A percentile compares a stretch with the other conserved stretches of the same genome.
phyloP scores from a whole-genome alignment of 1,140 invertebrate genomes.

The Ceratosolen fusciceps region DNA sequence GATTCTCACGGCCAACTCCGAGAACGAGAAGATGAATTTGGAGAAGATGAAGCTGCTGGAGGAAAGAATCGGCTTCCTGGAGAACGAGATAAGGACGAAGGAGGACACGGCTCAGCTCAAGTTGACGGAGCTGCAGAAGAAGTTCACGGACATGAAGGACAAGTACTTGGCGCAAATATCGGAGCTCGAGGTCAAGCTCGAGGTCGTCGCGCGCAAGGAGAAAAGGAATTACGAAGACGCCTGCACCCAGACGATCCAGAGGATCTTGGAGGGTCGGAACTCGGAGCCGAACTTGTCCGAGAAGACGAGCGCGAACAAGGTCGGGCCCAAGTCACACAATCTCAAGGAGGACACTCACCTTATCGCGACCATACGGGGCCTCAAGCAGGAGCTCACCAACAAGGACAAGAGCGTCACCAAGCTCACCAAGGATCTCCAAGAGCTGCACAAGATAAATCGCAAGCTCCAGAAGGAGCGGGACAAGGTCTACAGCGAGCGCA shows the following conservation, averaged over 20 bases:
- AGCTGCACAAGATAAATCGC: constrained; percentile 80
- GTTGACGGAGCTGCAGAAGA: constrained; percentile 79
- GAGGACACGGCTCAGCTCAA: constrained; percentile 79
- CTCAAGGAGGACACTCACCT: constrained; percentile 81
- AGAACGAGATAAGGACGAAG: constrained; percentile 78
- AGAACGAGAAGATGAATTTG: constrained; percentile 69
- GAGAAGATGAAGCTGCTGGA: constrained; percentile 75
- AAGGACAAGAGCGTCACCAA: constrained; percentile 81
- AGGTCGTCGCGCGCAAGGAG: constrained; percentile 53
- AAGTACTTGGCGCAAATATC: constrained; percentile 81
- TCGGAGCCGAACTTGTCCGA: constrained; percentile 52
- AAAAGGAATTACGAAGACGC: constrained; percentile 57
- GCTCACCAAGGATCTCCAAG: constrained; percentile 81
- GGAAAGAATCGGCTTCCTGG: constrained; percentile 78
- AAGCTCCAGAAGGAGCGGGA: constrained; percentile 83
- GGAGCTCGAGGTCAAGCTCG: constrained; percentile 76
- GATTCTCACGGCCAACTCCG: constrained; percentile 76
- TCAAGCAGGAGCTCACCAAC: constrained; percentile 79
- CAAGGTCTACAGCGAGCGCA: constrained; percentile 69
- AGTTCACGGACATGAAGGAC: constrained; percentile 81
- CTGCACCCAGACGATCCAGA: constrained; percentile 60
- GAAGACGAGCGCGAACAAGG: constrained; percentile 53
- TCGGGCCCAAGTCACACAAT: constrained; percentile 62
- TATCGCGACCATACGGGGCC: constrained; percentile 82
- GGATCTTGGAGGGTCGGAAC: constrained; percentile 52